Conservation (phyloP, 1,140 invertebrate genomes). For the Hirudo medicinalis region DNA sequence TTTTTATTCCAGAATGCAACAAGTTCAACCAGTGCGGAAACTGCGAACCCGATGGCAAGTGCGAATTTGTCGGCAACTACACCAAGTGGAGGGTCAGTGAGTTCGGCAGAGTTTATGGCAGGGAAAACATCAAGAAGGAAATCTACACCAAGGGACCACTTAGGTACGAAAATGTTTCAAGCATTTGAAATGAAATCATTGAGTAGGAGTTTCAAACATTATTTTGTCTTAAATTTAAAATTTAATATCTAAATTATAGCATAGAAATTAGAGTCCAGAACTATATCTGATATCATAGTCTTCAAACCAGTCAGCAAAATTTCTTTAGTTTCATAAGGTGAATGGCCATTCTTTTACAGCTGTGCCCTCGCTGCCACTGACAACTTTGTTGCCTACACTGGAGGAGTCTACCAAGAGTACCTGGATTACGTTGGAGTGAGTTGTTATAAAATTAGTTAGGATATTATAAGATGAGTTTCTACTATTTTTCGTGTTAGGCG, state of each 20-base stretch:
- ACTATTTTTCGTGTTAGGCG: no score
- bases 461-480: no score
- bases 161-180: conserved; percentile 28
- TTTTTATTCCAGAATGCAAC: conserved; percentile 35
- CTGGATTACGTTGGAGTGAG: conserved; percentile 26
- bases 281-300: no score
- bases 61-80: conserved; percentile 39
- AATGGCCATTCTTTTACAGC: conserved; percentile 27
- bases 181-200: no score
- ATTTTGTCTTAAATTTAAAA: no score
- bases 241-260: no score
- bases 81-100: conserved; percentile 45
- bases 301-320: not conserved
- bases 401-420: conserved; percentile 42
- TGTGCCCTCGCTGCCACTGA: conserved; percentile 43
- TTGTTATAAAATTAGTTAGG: no score
- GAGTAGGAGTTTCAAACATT: no score
- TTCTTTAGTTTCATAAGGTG: not conserved
- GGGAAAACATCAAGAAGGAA: conserved; percentile 46
- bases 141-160: conserved; percentile 45
- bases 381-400: conserved; percentile 40
- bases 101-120: conserved; percentile 39
- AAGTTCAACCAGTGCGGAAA: conserved; percentile 43
- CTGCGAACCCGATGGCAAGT: conserved; percentile 40
- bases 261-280: no score